A percentile compares a stretch with the other conserved stretches of the same genome.
These are phyloP conservation scores for Nothoprocta perdicaria DNA, from an alignment of 2,113 vertebrate species.

Conservation along the genomic window DNA sequence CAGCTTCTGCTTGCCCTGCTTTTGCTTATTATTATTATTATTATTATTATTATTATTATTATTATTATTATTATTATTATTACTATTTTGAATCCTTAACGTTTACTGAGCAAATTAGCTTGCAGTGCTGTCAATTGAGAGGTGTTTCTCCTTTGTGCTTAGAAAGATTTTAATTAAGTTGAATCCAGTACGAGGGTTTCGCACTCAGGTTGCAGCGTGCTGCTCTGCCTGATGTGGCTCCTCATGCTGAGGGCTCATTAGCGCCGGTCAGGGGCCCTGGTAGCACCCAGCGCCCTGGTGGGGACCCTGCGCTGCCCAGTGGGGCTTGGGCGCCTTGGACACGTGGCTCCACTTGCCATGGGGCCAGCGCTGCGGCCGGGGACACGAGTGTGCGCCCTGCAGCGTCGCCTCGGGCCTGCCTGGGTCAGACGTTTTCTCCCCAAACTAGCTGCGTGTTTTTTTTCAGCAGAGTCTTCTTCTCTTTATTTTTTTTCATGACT, in stretches of 20 bases:
- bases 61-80: neutral
- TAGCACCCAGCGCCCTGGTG: neutral
- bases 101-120: neutral
- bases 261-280: neutral
- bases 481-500: neutral
- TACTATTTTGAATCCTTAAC: neutral
- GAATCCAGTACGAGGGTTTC: neutral
- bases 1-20: neutral
- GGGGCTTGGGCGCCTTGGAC: neutral
- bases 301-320: rapidly evolving
- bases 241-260: conserved; percentile 2
- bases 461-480: neutral
- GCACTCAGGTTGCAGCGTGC: neutral
- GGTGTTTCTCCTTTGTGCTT: neutral
- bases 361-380: neutral
- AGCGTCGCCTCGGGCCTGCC: neutral
- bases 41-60: neutral
- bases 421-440: neutral
- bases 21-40: neutral
- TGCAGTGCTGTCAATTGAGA: neutral
- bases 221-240: neutral
- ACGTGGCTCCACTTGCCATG: neutral
- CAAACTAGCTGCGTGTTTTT: rapidly evolving
- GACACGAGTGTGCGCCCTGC: neutral
- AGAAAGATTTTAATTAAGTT: conserved; percentile 32